phyloP scores from a whole-genome alignment of 2,888 invertebrate species.

The Branchellion lobata region DNA sequence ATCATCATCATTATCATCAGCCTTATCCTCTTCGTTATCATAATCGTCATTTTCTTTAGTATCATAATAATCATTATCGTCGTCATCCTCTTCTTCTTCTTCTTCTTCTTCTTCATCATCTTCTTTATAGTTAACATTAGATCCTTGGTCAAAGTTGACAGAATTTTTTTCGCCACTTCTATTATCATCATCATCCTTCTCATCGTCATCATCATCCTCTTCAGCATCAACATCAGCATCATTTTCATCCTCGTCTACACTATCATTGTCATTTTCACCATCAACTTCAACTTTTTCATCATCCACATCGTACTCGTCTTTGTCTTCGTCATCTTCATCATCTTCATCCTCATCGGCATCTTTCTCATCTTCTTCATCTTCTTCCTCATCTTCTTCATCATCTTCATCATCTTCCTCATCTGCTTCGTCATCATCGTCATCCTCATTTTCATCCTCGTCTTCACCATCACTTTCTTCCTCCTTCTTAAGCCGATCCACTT shows the following conservation, averaged over 20 bases:
- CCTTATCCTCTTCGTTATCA: not conserved
- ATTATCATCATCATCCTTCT: not conserved
- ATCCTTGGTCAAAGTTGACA: too few relatives aligned
- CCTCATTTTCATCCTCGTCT: not conserved
- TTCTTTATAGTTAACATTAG: too few relatives aligned
- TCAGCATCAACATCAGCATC: too few relatives aligned
- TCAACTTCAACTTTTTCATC: conserved; percentile 27
- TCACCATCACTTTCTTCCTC: not conserved
- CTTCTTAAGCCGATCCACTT: not conserved
- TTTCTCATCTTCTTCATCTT: not conserved
- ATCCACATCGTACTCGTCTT: not conserved
- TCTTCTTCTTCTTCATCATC: not conserved
- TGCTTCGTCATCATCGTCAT: conserved; percentile 11
- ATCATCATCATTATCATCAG: conserved; percentile 24
- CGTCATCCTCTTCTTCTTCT: not conserved
- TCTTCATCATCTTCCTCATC: conserved; percentile 12
- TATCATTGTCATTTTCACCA: not conserved
- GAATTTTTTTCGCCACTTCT: too few relatives aligned
- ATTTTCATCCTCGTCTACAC: too few relatives aligned
- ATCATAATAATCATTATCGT: not conserved
- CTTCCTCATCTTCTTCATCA: not conserved
- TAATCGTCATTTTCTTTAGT: not conserved
- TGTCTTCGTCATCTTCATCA: not conserved
- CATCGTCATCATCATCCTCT: not conserved
- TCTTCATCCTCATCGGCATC: not conserved